A percentile compares a stretch with the other conserved stretches of the same genome.
Conservation (phyloP, 2,113 vertebrate species). For the Gobius niger region DNA sequence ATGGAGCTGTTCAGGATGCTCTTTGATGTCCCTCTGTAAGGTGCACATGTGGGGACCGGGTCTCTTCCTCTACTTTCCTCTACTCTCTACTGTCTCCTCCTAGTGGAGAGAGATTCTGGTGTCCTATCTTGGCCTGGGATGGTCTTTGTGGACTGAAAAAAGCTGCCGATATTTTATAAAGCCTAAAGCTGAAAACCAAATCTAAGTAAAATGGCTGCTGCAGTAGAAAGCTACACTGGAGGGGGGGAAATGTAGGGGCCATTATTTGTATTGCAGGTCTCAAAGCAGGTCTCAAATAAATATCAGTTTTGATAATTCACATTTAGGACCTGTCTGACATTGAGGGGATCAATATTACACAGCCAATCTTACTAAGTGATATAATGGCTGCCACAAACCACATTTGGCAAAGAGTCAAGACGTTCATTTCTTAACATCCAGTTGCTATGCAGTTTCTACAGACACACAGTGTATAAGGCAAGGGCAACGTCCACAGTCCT, state of each 20-base stretch:
- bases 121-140: too few relatives aligned
- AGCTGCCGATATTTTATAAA: too few relatives aligned
- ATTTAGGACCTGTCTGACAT: neutral
- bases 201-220: too few relatives aligned
- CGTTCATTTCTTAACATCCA: neutral
- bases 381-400: neutral
- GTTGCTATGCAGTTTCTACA: slow-evolving; percentile 1
- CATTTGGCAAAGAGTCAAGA: slow-evolving; percentile 8
- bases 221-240: neutral
- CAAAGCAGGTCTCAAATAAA: neutral
- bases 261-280: neutral
- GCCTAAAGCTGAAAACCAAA: too few relatives aligned
- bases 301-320: slow-evolving; percentile 1
- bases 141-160: too few relatives aligned
- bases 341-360: neutral
- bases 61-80: too few relatives aligned
- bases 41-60: too few relatives aligned
- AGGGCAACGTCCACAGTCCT: neutral
- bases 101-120: too few relatives aligned
- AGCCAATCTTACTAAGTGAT: slow-evolving; percentile 4
- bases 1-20: too few relatives aligned
- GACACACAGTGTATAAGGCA: neutral
- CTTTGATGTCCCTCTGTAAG: too few relatives aligned
- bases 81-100: too few relatives aligned
- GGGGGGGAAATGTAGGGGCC: neutral